Base-by-base conservation (phyloP, 2,888 invertebrate genomes). In the Apamea monoglypha region DNA sequence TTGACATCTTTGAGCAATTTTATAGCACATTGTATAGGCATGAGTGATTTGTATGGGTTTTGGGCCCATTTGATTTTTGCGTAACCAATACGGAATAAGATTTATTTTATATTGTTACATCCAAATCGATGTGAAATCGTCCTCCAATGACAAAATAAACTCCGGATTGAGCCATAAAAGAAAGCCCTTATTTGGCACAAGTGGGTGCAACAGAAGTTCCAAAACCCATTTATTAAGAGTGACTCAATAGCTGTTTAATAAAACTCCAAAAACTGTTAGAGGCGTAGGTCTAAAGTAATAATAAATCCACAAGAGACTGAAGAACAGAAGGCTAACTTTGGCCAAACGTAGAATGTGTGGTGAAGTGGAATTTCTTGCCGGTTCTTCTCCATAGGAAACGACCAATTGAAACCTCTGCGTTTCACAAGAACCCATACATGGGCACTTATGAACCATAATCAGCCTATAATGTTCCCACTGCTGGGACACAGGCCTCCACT, bases 281-380 rank as follows among this genome's bases (percentile, higher is more conserved):
- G 12, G 88, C 87, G 92, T 92, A 89, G 91, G 92, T 83, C 68
- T 84, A 36, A 82, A 76, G 74, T 72, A 74, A 79, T 69, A 74
- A 59, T 36, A 78, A 68, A 68, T 44, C 7, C 14, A 67, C 40
- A 64, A 25, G 4, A 44, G 1, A 47, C 25, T 8, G 21, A 3
- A 5, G 2, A 40, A 44, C 74, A 80, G 74, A 74, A 80, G 70
- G 18, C 0, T n/a, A 36, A 85, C 53, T 64, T 56, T 6, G 12
- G 6, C 0, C 10, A 36, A 25, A 18, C 32, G 14, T 32, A 25
- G 7, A 21, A 69, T 5, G 29, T 47, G 40, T n/a, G 18, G 18
- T 44, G 6, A 5, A 44, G 6, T n/a, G 18, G 1, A 44, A 3
- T n/a, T n/a, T 18, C 18, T 44, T n/a, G 10, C 16, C 10, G 2